phyloP scores from a whole-genome alignment of 2,113 vertebrate genomes.

The Ptyas mucosa region DNA sequence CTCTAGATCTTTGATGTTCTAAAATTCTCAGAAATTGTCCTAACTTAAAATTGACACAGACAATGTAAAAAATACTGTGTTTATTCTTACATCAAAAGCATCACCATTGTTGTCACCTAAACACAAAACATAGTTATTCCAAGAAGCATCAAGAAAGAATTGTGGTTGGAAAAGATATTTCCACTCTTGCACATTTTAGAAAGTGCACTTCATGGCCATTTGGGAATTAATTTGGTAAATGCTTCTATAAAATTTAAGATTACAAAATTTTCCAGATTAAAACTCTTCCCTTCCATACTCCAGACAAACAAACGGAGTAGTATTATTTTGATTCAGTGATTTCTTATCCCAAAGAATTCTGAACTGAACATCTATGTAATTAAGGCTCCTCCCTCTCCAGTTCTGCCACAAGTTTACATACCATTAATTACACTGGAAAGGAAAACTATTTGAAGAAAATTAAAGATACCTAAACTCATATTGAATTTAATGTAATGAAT shows the following conservation, averaged over 20 bases:
- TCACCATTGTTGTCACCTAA: neutral
- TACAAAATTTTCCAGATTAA: neutral
- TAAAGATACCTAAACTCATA: neutral
- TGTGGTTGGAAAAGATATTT: neutral
- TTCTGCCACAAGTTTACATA: neutral
- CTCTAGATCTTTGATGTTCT: neutral
- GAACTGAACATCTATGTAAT: neutral
- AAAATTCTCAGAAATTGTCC: neutral
- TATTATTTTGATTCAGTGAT: neutral
- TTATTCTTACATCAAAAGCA: neutral
- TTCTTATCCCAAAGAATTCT: neutral
- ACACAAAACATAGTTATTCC: neutral
- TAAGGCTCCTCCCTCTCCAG: neutral
- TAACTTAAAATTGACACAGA: neutral
- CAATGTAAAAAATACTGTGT: neutral
- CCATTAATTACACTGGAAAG: neutral
- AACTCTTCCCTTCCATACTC: neutral
- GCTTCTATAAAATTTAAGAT: neutral
- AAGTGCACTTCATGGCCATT: neutral
- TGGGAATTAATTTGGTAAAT: neutral
- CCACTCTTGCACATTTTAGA: neutral
- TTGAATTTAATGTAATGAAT: conserved; percentile 5
- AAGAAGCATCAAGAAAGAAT: neutral
- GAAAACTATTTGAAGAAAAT: neutral
- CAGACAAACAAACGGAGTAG: neutral